These are phyloP conservation scores for Petrosia ficiformis DNA, from an alignment of 37 sponge, comb jelly and placozoan species.

Conservation along the genomic window DNA sequence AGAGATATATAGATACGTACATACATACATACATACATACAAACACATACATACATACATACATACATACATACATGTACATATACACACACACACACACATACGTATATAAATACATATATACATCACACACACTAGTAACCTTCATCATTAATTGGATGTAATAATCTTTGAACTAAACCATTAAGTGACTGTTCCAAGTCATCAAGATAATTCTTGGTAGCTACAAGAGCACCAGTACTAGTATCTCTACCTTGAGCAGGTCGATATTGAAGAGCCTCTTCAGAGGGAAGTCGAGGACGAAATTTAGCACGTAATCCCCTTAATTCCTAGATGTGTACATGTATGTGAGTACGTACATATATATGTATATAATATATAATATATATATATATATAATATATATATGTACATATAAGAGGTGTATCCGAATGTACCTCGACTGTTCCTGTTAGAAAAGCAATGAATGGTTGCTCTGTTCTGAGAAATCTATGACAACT, in stretches of 20 bases:
- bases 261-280: slow-evolving; percentile 57
- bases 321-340: slow-evolving; percentile 67
- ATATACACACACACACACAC: slow-evolving; percentile 15
- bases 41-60: too few relatives aligned
- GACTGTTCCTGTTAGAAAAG: slow-evolving; percentile 55
- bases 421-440: slow-evolving; percentile 47
- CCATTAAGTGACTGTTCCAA: slow-evolving; percentile 65
- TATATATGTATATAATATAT: too few relatives aligned
- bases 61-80: slow-evolving; percentile 6
- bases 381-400: too few relatives aligned
- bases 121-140: neutral
- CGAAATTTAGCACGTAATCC: slow-evolving; percentile 57
- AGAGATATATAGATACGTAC: neutral
- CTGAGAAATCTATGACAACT: slow-evolving; percentile 51
- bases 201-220: slow-evolving; percentile 37
- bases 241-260: slow-evolving; percentile 71
- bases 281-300: slow-evolving; percentile 20
- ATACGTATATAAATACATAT: too few relatives aligned
- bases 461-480: slow-evolving; percentile 53
- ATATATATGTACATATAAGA: too few relatives aligned
- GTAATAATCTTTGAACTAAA: slow-evolving; percentile 45
- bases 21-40: too few relatives aligned
- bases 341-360: too few relatives aligned
- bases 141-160: slow-evolving; percentile 2
- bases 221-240: slow-evolving; percentile 67